These are phyloP conservation scores for Andricus curvator DNA, from an alignment of 2,888 invertebrate species.

Conservation along the genomic window DNA sequence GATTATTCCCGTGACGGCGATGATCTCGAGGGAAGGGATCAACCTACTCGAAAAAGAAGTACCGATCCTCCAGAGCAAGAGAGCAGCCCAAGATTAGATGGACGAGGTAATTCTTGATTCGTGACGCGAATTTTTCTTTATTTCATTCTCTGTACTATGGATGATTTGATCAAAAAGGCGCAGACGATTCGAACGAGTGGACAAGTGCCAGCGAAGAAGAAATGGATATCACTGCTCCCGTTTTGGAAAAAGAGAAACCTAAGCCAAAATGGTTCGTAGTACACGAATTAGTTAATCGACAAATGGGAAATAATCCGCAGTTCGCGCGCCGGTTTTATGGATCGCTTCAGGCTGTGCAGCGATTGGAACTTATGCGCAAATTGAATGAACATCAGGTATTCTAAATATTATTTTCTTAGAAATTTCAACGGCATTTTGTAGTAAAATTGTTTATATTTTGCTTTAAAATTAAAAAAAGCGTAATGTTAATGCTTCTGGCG, in stretches of 20 bases:
- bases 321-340: slow-evolving; percentile 89
- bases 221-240: slow-evolving; percentile 66
- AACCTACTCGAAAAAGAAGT: neutral
- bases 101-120: slow-evolving; percentile 34
- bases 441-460: too few species aligned
- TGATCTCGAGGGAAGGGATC: slow-evolving; percentile 42
- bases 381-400: slow-evolving; percentile 85
- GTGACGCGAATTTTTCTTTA: slow-evolving; percentile 21
- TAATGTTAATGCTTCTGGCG: too few species aligned
- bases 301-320: slow-evolving; percentile 81
- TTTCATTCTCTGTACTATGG: slow-evolving; percentile 2
- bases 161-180: slow-evolving; percentile 46
- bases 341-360: slow-evolving; percentile 89
- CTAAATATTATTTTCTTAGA: too few species aligned
- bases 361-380: slow-evolving; percentile 88
- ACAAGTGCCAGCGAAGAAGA: slow-evolving; percentile 68
- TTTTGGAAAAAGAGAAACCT: slow-evolving; percentile 82
- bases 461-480: too few species aligned
- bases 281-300: slow-evolving; percentile 84
- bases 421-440: too few species aligned
- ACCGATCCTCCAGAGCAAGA: neutral
- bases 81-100: neutral
- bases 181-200: slow-evolving; percentile 63
- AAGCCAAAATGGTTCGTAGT: slow-evolving; percentile 85
- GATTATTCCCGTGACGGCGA: slow-evolving; percentile 35